phyloP scores from a whole-genome alignment of 1,140 invertebrate species.

The Araneus ventricosus region DNA sequence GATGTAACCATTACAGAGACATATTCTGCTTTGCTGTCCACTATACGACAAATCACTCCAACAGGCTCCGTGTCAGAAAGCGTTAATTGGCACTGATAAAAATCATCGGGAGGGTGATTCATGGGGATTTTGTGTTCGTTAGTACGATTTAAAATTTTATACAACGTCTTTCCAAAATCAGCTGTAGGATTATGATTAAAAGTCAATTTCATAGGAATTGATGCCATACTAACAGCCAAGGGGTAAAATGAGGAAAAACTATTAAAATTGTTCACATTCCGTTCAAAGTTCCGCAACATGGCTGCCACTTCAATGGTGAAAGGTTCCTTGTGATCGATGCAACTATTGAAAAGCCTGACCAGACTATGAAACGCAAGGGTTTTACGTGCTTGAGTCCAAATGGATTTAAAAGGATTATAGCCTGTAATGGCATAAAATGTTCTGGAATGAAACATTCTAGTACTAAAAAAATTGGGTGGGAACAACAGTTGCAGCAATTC shows the following conservation, averaged over 20 bases:
- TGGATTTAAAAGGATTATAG: neutral
- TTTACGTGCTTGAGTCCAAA: neutral
- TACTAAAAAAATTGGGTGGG: neutral
- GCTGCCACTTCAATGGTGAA: neutral
- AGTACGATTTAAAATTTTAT: neutral
- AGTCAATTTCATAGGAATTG: too few species aligned
- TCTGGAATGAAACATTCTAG: neutral
- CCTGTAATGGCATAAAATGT: neutral
- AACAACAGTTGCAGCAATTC: neutral
- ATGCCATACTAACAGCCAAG: neutral
- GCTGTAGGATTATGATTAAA: neutral
- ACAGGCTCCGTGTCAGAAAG: neutral
- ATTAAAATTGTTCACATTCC: neutral
- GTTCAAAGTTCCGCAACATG: neutral
- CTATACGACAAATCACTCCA: neutral
- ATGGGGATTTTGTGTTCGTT: neutral
- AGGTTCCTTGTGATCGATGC: neutral
- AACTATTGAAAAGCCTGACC: neutral
- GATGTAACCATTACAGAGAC: neutral
- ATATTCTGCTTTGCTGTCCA: neutral
- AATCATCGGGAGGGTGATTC: neutral
- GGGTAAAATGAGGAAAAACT: neutral
- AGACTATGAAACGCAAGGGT: neutral
- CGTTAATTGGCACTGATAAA: constrained; percentile 3
- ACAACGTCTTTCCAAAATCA: neutral